These are phyloP conservation scores for Meiosimyza decipiens DNA, from an alignment of 2,888 invertebrate genomes.

Conservation along the genomic window DNA sequence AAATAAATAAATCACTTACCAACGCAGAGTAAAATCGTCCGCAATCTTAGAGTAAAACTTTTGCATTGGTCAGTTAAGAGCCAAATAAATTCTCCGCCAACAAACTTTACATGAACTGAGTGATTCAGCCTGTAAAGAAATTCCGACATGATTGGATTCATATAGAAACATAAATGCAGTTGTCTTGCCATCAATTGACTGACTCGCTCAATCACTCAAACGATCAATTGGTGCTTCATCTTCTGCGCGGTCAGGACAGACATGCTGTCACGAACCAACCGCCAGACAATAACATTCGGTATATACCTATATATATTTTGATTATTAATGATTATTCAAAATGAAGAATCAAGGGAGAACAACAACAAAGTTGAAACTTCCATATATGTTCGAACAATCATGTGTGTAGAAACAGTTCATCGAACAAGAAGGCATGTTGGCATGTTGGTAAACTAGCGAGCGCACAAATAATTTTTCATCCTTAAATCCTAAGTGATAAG, in stretches of 20 bases:
- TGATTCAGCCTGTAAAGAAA: conserved; percentile 28
- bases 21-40: too few species aligned
- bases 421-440: background rate
- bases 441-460: too few species aligned
- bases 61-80: too few species aligned
- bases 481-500: conserved; percentile 15
- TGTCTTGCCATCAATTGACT: conserved; percentile 26
- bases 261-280: conserved; percentile 24
- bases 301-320: background rate
- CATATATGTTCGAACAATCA: background rate
- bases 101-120: conserved; percentile 3
- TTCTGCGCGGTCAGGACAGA: conserved; percentile 12
- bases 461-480: too few species aligned
- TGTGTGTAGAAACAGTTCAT: conserved; percentile 10
- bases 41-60: too few species aligned
- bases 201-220: conserved; percentile 31
- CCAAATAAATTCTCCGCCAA: too few species aligned
- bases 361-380: background rate
- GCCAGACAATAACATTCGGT: background rate
- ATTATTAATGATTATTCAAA: conserved; percentile 34
- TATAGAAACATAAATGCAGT: conserved; percentile 9
- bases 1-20: too few species aligned
- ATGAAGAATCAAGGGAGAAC: background rate
- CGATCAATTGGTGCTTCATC: conserved; percentile 26
- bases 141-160: background rate